Base-by-base conservation (phyloP, 2,888 invertebrate genomes). In the Amphipoea oculea region DNA sequence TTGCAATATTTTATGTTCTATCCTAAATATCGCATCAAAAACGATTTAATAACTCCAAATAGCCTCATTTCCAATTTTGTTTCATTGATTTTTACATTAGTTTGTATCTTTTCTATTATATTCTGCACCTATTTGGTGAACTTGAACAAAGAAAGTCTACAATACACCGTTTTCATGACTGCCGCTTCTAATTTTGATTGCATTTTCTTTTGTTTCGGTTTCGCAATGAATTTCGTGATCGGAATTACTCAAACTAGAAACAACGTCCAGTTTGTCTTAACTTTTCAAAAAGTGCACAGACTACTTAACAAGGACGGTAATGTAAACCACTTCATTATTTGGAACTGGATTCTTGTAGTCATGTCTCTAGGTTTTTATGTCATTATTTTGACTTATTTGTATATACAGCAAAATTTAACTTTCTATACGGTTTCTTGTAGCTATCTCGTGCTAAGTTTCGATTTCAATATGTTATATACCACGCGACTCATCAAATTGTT, bases 21-120 rank as follows among this genome's bases (percentile, higher is more conserved):
- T 29, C 80, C 80, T 2, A 84, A 83, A 66, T 86, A 87, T 54
- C 23, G 54, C 4, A 81, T 87, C 14, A 79, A 67, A 54, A 29
- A 76, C 2, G 48, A 79, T 23, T 63, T 73, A 0, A 76, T 87
- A 29, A 68, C 29, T 29, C 62, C 77, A 17, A 86, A 82, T 42
- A 42, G 70, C 14, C 1, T 9, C 0, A 40, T 69, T 0, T 70
- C 70, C 0, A 87, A 68, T 29, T 7, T 74, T 2, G 2, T 81
- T 9, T 75, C 85, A 17, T 6, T 86, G 5, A 70, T 72, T 36
- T 75, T 54, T 0, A 83, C 68, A 20, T 4, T 83, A 12, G 3
- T 57, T 12, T 36, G 78, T 1, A 54, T 77, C 2, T 63, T n/a
- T 54, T 5, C 7, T 23, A 60, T 45, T 12, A 2, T 68, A 20